Conservation (phyloP, 2,797 vertebrate genomes). For the Ctenopoma kingsleyae region DNA sequence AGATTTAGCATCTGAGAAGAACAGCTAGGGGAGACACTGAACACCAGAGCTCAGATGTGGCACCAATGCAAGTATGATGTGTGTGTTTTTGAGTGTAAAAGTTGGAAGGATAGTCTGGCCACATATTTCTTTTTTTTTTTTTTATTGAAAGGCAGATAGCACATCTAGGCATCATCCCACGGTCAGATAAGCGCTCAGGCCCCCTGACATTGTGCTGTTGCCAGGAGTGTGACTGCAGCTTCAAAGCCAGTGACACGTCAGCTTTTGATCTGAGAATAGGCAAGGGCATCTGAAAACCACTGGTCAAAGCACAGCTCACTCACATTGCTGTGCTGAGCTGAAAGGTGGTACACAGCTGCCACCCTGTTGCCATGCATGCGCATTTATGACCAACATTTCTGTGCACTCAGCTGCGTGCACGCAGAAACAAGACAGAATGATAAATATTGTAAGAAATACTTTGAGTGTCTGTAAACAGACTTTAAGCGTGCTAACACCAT, state of each 20-base stretch:
- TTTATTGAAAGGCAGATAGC: conserved; percentile 52
- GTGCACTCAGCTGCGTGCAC: conserved; percentile 9
- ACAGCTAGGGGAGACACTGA: conserved; percentile 28
- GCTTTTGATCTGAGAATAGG: conserved; percentile 73
- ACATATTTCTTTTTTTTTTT: conserved; percentile 39
- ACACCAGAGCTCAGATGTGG: conserved; percentile 30
- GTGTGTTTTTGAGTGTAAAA: conserved; percentile 33
- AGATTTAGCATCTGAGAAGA: conserved; percentile 44
- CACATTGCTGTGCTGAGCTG: conserved; percentile 40
- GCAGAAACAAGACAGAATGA: conserved; percentile 23
- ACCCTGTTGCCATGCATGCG: not conserved
- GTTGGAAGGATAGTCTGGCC: conserved; percentile 34
- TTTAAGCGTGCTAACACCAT: conserved; percentile 46
- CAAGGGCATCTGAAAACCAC: conserved; percentile 62
- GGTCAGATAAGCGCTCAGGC: conserved; percentile 48
- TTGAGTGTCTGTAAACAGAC: conserved; percentile 42
- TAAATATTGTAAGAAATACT: conserved; percentile 54
- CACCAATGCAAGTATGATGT: conserved; percentile 17
- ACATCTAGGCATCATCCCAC: conserved; percentile 45
- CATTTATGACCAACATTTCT: conserved; percentile 4
- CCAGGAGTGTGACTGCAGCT: conserved; percentile 66
- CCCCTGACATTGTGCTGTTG: conserved; percentile 53
- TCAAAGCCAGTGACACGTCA: conserved; percentile 69
- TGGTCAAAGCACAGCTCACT: conserved; percentile 50
- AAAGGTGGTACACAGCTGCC: conserved; percentile 37